A percentile compares a stretch with the other conserved stretches of the same genome.
Evolutionary conservation across 1,140 invertebrate species (phyloP).

Genomic region (Drosophila pallidifrons): DNA sequence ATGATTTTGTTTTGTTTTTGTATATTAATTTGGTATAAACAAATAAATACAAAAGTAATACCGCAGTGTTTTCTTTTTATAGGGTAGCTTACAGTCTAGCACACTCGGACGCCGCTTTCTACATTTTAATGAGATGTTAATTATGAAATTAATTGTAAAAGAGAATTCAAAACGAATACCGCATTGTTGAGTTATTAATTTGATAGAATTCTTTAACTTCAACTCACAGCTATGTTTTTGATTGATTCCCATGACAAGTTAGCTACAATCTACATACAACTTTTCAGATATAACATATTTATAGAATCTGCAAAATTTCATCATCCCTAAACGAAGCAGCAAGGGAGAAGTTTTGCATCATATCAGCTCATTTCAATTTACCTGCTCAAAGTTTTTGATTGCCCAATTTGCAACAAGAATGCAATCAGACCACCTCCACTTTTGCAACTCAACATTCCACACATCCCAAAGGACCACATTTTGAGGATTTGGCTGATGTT

Average conservation of each 20-base stretch:
- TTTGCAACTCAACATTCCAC: background rate
- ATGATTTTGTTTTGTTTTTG: too few relatives aligned
- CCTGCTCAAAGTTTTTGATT: constrained; percentile 60
- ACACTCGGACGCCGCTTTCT: too few relatives aligned
- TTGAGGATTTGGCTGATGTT: constrained; percentile 13
- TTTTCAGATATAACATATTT: constrained; percentile 30
- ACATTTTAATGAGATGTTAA: background rate
- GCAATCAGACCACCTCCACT: constrained; percentile 27
- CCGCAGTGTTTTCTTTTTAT: too few relatives aligned
- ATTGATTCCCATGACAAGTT: constrained; percentile 11
- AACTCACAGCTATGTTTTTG: background rate
- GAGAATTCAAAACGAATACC: background rate
- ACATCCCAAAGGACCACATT: background rate
- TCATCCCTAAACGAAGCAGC: background rate
- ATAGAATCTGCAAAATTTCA: background rate
- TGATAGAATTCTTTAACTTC: background rate
- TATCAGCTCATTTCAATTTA: constrained; percentile 50
- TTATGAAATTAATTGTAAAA: background rate
- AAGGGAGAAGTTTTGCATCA: constrained; percentile 24
- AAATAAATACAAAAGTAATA: too few relatives aligned
- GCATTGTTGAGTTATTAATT: background rate
- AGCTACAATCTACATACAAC: background rate
- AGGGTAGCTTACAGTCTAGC: too few relatives aligned
- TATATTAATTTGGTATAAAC: too few relatives aligned
- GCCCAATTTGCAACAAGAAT: constrained; percentile 55